Evolutionary conservation across 2,113 vertebrate genomes (phyloP).

Genomic region (Brachyhypopomus occidentalis): DNA sequence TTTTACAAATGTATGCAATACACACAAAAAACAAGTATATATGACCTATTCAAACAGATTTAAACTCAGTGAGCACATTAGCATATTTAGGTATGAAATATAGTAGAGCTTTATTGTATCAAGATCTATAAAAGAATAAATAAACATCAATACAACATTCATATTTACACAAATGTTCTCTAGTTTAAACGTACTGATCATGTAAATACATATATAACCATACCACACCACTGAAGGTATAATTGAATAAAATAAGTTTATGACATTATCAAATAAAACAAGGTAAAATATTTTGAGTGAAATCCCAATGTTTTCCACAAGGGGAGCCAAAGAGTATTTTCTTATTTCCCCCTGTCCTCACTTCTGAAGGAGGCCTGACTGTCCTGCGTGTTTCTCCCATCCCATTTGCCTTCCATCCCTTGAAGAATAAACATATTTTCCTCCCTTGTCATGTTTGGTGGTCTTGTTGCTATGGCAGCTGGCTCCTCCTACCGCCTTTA

Average conservation of each 20-base stretch:
- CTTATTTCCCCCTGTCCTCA: neutral
- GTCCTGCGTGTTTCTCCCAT: neutral
- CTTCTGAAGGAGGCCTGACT: neutral
- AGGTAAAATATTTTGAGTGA: neutral
- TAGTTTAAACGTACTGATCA: neutral
- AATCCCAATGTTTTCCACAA: slow-evolving; percentile 20
- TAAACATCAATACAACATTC: neutral
- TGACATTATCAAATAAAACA: neutral
- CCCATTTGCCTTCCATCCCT: slow-evolving; percentile 15
- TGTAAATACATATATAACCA: too few relatives aligned
- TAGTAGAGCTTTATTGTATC: slow-evolving; percentile 1
- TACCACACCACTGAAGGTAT: neutral
- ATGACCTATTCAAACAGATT: neutral
- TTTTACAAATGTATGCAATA: too few relatives aligned
- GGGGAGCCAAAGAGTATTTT: neutral
- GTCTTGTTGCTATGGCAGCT: slow-evolving; percentile 37
- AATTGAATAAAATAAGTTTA: neutral
- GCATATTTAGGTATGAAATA: neutral
- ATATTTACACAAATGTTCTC: neutral
- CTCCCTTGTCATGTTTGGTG: slow-evolving; percentile 5
- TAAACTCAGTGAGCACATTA: neutral
- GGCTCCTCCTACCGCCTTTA: slow-evolving; percentile 7
- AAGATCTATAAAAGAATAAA: neutral
- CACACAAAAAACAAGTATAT: neutral
- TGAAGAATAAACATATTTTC: slow-evolving; percentile 2